These are phyloP conservation scores for Hanleya hanleyi DNA, from an alignment of 2,888 invertebrate genomes.

Conservation along the genomic window DNA sequence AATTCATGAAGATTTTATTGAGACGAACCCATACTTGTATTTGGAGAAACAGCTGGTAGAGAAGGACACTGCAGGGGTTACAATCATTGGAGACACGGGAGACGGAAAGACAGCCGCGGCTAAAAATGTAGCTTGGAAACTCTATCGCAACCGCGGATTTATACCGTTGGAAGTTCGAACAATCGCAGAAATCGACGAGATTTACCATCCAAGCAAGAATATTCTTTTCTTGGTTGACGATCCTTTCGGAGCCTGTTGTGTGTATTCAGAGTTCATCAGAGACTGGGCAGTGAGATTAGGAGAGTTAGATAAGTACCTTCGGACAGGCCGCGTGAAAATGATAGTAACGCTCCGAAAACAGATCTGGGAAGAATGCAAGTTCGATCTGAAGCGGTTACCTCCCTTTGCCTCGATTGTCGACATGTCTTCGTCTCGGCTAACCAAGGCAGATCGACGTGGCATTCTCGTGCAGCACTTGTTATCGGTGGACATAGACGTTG, in stretches of 20 bases:
- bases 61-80: background rate
- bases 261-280: background rate
- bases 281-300: background rate
- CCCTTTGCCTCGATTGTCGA: background rate
- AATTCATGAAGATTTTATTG: too few species aligned
- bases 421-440: background rate
- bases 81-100: background rate
- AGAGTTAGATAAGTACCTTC: background rate
- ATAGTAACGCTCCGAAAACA: background rate
- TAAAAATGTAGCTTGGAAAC: background rate
- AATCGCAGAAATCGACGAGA: background rate
- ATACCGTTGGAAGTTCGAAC: background rate
- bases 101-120: background rate
- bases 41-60: background rate
- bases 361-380: constrained; percentile 4
- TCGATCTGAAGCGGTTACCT: background rate
- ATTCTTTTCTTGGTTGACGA: background rate
- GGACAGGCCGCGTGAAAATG: background rate
- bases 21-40: too few species aligned
- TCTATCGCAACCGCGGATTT: background rate
- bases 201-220: background rate
- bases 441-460: background rate
- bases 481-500: background rate
- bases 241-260: background rate
- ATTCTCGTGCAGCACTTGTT: background rate